Base-by-base conservation (phyloP, 2,113 vertebrate genomes). In the Nicator chloris region DNA sequence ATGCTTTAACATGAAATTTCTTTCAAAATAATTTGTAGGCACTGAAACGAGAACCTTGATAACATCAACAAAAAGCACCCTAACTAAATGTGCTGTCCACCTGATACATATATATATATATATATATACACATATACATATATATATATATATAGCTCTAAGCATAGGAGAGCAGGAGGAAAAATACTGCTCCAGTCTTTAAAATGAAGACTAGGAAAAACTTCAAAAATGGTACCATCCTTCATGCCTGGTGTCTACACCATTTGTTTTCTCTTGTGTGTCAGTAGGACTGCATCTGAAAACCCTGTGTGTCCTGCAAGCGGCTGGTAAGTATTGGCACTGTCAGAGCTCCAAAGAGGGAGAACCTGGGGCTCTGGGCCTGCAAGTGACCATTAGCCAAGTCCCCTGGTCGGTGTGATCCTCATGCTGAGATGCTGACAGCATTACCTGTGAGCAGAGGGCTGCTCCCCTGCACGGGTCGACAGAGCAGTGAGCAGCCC, bases 391-490 rank as follows among this genome's bases (percentile, higher is more conserved):
- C 49, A 14, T 11, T 6, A 42, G 19, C 54, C 19, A 75, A 70
- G 51, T 9, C 8, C 13, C 54, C 42, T 24, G 30, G 13, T 31
- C 2, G 2, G 19, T 37, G 47, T 27, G 54, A 50, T 21, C n/a
- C 37, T 30, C 64, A 57, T 20, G 26, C 45, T 82, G 76, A 83
- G 78, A 71, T 1, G 17, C 19, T 24, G 18, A 4, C 7, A 26
- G 27, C 30, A 30, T 13, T 44, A 75, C 44, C 39, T 0, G 0
- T 7, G 20, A 69, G 49, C 35, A 80, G 49, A 40, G 30, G 27
- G 23, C 33, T 75, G 27, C 27, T 45, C 44, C 24, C 27, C 9
- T 6, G 18, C 54, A 24, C 0, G 4, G 53, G 22, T 0, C 3
- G 1, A 40, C 53, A 88, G 42, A 80, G 47, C 42, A 78, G 50